These are phyloP conservation scores for Phoxinus phoxinus DNA, from an alignment of 2,113 vertebrate species.

Conservation along the genomic window DNA sequence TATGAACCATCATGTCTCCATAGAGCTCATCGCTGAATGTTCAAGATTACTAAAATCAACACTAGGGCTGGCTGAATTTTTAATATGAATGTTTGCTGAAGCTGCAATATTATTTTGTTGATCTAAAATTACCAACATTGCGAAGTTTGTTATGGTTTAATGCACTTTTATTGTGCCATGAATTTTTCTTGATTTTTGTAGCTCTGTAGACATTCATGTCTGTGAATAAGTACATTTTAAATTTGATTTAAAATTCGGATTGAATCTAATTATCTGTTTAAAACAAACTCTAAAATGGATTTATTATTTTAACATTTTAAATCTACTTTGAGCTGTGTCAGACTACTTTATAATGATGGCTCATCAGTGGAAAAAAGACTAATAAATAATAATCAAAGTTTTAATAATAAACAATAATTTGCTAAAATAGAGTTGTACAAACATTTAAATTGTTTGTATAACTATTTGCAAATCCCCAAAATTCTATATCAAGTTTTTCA, in stretches of 20 bases:
- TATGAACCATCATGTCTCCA: constrained; percentile 18
- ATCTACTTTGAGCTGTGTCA: background rate
- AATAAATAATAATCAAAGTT: too few relatives aligned
- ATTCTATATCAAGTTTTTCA: too few relatives aligned
- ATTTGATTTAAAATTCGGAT: too few relatives aligned
- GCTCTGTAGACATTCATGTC: background rate
- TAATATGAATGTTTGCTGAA: background rate
- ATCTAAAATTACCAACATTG: background rate
- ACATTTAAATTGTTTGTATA: too few relatives aligned
- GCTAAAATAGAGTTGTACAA: too few relatives aligned
- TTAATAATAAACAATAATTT: too few relatives aligned
- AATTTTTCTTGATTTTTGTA: background rate
- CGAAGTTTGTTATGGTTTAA: background rate
- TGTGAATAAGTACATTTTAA: background rate
- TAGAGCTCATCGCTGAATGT: constrained; percentile 5
- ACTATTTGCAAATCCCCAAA: too few relatives aligned
- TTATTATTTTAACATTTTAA: background rate
- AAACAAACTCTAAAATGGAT: background rate
- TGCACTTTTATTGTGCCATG: background rate
- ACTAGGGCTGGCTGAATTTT: background rate
- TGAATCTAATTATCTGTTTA: background rate
- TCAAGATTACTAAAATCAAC: background rate
- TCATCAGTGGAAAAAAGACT: background rate
- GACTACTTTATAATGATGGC: background rate
- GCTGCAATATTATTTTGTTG: background rate